A percentile compares a stretch with the other conserved stretches of the same genome.
phyloP scores from a whole-genome alignment of 1,140 invertebrate genomes.

The Stratiolaelaps scimitus region DNA sequence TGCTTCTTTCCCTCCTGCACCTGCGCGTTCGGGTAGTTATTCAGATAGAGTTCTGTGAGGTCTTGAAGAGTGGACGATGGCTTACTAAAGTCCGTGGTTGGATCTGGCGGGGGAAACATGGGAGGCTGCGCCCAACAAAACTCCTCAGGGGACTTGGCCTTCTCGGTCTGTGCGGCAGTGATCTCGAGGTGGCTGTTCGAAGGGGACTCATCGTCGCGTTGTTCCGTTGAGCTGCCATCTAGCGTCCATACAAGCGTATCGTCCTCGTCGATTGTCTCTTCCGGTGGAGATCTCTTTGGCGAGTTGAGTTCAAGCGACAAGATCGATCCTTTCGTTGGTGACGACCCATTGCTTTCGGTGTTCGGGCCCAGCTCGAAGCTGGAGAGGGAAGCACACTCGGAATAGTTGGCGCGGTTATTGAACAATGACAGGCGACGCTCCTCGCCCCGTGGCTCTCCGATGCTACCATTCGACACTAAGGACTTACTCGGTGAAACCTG shows the following conservation, averaged over 20 bases:
- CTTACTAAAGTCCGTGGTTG: neutral
- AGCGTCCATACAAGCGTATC: slow-evolving; percentile 18
- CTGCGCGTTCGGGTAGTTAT: neutral
- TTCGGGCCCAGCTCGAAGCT: slow-evolving; percentile 16
- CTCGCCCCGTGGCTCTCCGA: neutral
- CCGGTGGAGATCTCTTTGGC: neutral
- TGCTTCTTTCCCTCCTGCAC: neutral
- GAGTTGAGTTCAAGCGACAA: slow-evolving; percentile 21
- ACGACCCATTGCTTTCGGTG: slow-evolving; percentile 10
- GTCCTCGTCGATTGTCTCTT: slow-evolving; percentile 1
- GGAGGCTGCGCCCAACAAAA: slow-evolving; percentile 27
- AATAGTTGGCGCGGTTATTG: neutral
- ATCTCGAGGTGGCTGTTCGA: neutral
- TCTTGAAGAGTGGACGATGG: neutral
- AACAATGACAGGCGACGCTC: slow-evolving; percentile 2
- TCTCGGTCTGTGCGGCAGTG: neutral
- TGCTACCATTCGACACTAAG: neutral
- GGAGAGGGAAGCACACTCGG: slow-evolving; percentile 19
- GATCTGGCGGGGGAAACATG: slow-evolving; percentile 19
- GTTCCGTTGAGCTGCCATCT: neutral
- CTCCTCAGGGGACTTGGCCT: neutral
- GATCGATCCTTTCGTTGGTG: slow-evolving; percentile 20
- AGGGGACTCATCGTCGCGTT: neutral
- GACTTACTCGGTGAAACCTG: neutral
- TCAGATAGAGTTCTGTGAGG: neutral